These are phyloP conservation scores for Oenanthe melanoleuca DNA, from an alignment of 2,113 vertebrate genomes.

Conservation along the genomic window DNA sequence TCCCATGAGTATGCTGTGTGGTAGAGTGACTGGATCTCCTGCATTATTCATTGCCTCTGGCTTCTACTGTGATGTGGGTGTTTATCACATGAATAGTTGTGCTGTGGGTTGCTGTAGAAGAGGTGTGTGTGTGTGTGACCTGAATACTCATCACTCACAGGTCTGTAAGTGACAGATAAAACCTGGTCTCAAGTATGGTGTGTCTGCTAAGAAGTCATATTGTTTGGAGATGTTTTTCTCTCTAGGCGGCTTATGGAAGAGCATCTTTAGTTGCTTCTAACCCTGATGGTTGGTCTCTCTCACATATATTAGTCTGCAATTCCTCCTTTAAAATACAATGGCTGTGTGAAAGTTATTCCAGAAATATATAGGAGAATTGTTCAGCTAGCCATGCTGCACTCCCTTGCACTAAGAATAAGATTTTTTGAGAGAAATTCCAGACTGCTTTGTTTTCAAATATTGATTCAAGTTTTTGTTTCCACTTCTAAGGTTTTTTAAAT, in stretches of 20 bases:
- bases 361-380: neutral
- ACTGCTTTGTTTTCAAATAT: neutral
- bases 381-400: neutral
- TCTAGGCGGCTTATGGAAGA: neutral
- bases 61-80: constrained; percentile 6
- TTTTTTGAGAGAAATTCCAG: neutral
- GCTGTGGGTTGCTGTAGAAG: constrained; percentile 33
- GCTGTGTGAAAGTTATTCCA: neutral
- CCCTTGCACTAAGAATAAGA: neutral
- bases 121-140: constrained; percentile 43
- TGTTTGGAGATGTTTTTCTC: neutral
- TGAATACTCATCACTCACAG: constrained; percentile 18
- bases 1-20: constrained; percentile 6
- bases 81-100: constrained; percentile 48
- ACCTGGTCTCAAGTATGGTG: neutral
- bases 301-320: neutral
- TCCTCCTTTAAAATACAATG: neutral
- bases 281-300: neutral
- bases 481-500: neutral
- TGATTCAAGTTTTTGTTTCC: neutral
- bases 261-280: neutral
- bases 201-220: neutral
- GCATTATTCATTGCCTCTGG: constrained; percentile 57
- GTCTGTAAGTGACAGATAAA: constrained; percentile 22
- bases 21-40: constrained; percentile 29